These are phyloP conservation scores for Crossaster papposus DNA, from an alignment of 53 echinoderm and acorn worm species.

Conservation along the genomic window DNA sequence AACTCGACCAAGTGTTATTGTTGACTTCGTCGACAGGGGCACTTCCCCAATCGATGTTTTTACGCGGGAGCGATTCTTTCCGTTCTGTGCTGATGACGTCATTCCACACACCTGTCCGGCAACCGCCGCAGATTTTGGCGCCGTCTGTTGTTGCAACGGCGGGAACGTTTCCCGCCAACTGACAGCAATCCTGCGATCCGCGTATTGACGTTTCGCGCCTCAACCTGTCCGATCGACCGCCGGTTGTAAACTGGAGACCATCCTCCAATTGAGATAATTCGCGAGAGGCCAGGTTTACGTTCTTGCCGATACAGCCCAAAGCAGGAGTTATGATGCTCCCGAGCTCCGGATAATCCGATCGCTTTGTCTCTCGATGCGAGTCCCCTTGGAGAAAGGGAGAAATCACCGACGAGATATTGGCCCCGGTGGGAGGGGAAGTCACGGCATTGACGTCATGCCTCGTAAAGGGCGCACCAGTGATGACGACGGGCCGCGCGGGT, in stretches of 20 bases:
- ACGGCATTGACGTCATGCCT: constrained; percentile 60
- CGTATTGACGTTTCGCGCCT: constrained; percentile 20
- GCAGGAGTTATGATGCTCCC: background rate
- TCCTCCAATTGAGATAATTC: background rate
- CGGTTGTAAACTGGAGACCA: no score
- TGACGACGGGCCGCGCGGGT: background rate
- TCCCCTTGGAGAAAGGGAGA: constrained; percentile 8
- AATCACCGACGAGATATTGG: constrained; percentile 18
- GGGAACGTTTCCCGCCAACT: background rate
- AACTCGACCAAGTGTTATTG: constrained; percentile 12
- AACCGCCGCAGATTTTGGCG: background rate
- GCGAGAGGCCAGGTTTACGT: background rate
- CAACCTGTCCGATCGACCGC: background rate
- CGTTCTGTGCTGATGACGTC: constrained; percentile 36
- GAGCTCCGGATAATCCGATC: background rate
- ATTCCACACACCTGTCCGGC: background rate
- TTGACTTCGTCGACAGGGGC: background rate
- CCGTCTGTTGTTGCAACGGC: background rate
- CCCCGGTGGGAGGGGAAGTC: constrained; percentile 45
- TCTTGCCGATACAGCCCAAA: background rate
- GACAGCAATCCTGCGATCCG: constrained; percentile 11
- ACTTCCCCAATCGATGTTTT: background rate
- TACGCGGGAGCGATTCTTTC: background rate
- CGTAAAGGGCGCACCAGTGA: constrained; percentile 11
- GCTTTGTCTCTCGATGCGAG: background rate